Base-by-base conservation (phyloP, 2,797 vertebrate genomes). In the Schizopygopsis pylzovi region DNA sequence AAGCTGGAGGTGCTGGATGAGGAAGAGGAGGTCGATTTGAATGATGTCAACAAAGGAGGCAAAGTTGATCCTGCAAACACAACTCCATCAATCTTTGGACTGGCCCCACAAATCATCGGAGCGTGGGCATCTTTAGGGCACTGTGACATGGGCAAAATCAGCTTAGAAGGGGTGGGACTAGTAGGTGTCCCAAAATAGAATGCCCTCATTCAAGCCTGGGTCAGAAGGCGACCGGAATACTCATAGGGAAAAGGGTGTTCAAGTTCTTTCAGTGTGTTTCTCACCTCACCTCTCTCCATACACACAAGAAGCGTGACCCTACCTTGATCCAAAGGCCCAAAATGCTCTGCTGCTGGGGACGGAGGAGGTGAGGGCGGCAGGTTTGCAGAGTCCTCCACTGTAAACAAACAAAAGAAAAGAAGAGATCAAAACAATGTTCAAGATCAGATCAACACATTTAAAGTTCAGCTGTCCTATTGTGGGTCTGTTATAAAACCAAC, bases 321-420 rank as follows among this genome's bases (percentile, higher is more conserved):
- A 99, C 98, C 98, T 99, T 97, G 97, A 89, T 98, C 97, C 92
- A 97, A 93, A 71, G 96, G 92, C 90, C 96, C 95, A 78, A 97
- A 97, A 93, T 97, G 96, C 91, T 98, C 97, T 0, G 98, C 97
- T 88, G 98, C 97, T 92, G 98, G 98, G 2, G 98, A 99, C 0
- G 97, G 98, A 83, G 98, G 98, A 70, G 98, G 98, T 85, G 98
- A 99, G 83, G 98, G 98, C 91, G 98, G 98, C 94, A 99, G 94
- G 92, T 99, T 98, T 93, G 97, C 94, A 88, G 98, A 97, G 91
- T 99, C 98, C 91, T 96, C 96, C 83, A 96, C 96, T 96, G 86
- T 22, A 75, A 10, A 89, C 37, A 84, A 41, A 85, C n/a, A 83
- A 39, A 68, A 72, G 16, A 68, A 68, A 68, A 16, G 1, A 83